phyloP scores from a whole-genome alignment of 1,140 invertebrate genomes.

The Calliphora vicina region DNA sequence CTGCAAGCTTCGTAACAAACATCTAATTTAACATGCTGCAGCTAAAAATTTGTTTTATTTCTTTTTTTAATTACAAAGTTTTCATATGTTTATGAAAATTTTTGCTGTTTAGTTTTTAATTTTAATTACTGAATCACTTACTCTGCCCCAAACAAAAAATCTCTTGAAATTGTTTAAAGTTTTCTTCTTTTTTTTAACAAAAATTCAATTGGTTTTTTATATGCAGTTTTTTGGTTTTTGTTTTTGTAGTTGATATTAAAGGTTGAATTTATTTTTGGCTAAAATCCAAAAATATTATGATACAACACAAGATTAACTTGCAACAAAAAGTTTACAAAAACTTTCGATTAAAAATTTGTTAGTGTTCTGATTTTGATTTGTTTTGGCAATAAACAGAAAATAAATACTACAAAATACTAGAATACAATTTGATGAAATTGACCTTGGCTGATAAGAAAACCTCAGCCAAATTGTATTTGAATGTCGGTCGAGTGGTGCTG shows the following conservation, averaged over 20 bases:
- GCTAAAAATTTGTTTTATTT: no score
- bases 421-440: constrained; percentile 1
- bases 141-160: background rate
- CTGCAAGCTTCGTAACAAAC: no score
- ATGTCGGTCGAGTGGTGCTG: no score
- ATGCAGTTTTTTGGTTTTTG: background rate
- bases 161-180: background rate
- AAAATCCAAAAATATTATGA: background rate
- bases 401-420: background rate
- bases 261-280: background rate
- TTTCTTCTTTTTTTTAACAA: background rate
- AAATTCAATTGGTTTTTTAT: background rate
- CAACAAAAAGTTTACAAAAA: background rate
- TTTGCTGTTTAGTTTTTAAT: background rate
- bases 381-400: background rate
- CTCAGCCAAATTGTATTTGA: background rate
- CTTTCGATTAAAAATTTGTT: constrained; percentile 13
- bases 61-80: no score
- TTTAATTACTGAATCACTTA: background rate
- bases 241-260: background rate
- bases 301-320: constrained; percentile 7
- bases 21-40: no score
- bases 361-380: background rate
- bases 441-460: background rate
- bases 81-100: no score